These are phyloP conservation scores for Platichthys stellatus DNA, from an alignment of 2,113 vertebrate genomes.

Conservation along the genomic window DNA sequence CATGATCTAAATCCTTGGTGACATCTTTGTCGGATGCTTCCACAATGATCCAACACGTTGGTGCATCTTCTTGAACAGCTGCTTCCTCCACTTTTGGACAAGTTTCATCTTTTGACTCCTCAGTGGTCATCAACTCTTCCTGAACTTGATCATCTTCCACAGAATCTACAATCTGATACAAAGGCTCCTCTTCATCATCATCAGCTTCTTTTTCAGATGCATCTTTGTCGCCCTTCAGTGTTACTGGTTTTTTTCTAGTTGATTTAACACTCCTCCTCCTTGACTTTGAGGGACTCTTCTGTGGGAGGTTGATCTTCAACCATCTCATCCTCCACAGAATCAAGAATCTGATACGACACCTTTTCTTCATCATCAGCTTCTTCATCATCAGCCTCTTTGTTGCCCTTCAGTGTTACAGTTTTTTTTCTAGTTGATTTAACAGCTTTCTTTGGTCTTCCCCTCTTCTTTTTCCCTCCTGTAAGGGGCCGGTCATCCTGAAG, in stretches of 20 bases:
- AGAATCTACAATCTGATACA: constrained; percentile 54
- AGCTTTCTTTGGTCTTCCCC: neutral
- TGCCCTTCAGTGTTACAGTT: no score
- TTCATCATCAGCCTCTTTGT: no score
- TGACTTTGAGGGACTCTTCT: no score
- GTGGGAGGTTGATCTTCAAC: no score
- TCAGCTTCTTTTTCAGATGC: no score
- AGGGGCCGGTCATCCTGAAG: neutral
- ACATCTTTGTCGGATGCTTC: neutral
- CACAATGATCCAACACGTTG: no score
- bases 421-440: neutral
- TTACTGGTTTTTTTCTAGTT: neutral
- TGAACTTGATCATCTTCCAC: constrained; percentile 47
- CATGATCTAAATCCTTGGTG: neutral
- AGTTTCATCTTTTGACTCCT: neutral
- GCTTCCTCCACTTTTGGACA: neutral
- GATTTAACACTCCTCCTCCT: no score
- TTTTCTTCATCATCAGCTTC: neutral
- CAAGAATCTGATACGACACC: constrained; percentile 44
- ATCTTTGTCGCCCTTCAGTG: no score
- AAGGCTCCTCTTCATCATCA: neutral
- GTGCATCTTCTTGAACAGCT: neutral
- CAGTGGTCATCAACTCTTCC: constrained; percentile 5
- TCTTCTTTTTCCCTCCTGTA: neutral
- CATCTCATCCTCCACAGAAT: constrained; percentile 61